Evolutionary conservation across 2,797 vertebrate species (phyloP), one percentile per base, ranked within the genome.

Genomic region (Argentina silus): DNA sequence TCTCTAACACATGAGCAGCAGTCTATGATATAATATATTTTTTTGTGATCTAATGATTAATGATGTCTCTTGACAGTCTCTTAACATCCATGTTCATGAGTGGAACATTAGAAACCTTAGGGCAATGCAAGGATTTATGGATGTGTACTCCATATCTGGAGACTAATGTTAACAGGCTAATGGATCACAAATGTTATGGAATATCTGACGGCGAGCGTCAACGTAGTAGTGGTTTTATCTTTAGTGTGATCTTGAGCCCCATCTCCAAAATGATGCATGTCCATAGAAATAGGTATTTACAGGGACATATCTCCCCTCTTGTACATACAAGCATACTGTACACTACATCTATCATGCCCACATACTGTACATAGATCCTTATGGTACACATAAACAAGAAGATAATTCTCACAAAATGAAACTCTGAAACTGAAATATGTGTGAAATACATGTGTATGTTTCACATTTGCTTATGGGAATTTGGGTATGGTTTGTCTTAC

Each of bases 381-480:
- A 51, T 23, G 43, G 59, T 55, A 43, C 44, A 72, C 27, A 67
- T 74, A 67, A 77, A 69, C 69, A 82, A 59, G 6, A 67, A 53
- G 7, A 67, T 47, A 70, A 66, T 50, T 53, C 65, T 8, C 65
- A 36, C 14, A 15, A 50, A 66, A 50, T 48, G 27, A 68, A 64
- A 71, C 44, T 27, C 44, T n/a, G 48, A 4, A 10, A 79, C 15
- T 73, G 42, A 7, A 69, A 57, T 72, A 27, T 66, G 44, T 65
- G 43, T n/a, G 19, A 44, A 19, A 27, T 53, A 10, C 50, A 27
- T 53, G 14, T 55, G 56, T 74, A 19, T 72, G 61, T 77, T 83
- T 88, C 78, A 85, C 73, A 80, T 78, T 76, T 63, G 50, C 45
- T 77, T 15, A 43, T 9, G 36, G 60, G 27, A 8, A 64, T 70